Percentiles rank a stretch among this genome's conserved stretches.
phyloP scores from a whole-genome alignment of 2,888 invertebrate genomes.

The Hipparchia semele region DNA sequence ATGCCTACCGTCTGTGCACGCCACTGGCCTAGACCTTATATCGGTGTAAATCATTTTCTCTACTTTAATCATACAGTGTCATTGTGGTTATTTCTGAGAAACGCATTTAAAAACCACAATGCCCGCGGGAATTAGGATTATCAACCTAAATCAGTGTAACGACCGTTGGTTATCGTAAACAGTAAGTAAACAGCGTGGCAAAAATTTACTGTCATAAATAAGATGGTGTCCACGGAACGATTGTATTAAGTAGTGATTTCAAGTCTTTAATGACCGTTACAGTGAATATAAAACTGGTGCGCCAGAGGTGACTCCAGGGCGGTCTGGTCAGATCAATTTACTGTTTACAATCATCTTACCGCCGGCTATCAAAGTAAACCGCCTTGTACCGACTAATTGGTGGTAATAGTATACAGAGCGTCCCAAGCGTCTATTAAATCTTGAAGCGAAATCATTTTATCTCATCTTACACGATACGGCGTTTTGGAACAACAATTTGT shows the following conservation, averaged over 20 bases:
- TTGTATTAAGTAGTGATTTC: conserved; percentile 16
- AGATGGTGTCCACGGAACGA: not conserved
- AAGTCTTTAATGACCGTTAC: conserved; percentile 23
- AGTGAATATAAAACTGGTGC: conserved; percentile 31
- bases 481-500: conserved; percentile 16
- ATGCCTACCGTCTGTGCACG: too few relatives aligned
- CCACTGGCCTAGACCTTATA: too few relatives aligned
- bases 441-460: conserved; percentile 38
- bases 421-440: conserved; percentile 46
- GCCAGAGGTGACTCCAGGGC: conserved; percentile 52
- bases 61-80: too few relatives aligned
- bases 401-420: conserved; percentile 67
- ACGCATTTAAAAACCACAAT: too few relatives aligned
- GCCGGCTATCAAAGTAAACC: conserved; percentile 72
- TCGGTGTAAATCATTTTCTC: too few relatives aligned
- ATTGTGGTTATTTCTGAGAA: too few relatives aligned
- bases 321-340: conserved; percentile 74
- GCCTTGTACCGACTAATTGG: conserved; percentile 70
- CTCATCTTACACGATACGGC: conserved; percentile 31
- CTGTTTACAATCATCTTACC: conserved; percentile 63
- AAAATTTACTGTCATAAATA: not conserved
- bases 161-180: too few relatives aligned
- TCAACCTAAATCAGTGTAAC: too few relatives aligned
- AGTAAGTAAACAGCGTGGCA: not conserved
- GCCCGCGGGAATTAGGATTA: too few relatives aligned